Evolutionary conservation across 2,797 vertebrate genomes (phyloP).

Genomic region (Lophius americanus): DNA sequence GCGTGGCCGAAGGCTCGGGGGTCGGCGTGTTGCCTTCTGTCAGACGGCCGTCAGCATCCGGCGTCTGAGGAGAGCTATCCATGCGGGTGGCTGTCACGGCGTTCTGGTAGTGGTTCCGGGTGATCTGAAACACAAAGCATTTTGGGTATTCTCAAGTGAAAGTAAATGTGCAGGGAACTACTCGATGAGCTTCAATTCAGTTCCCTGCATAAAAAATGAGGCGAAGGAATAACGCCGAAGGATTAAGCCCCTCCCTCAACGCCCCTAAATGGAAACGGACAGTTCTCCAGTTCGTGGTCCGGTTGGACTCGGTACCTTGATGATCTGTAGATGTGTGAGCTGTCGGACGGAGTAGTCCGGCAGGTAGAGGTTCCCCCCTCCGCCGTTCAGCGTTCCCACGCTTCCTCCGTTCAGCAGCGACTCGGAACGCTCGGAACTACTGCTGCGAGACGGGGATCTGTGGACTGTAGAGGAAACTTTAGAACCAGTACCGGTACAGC

Average conservation of each 20-base stretch:
- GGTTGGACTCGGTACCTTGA: slow-evolving; percentile 85
- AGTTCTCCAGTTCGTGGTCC: no score
- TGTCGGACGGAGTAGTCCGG: slow-evolving; percentile 96
- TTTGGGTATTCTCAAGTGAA: slow-evolving; percentile 15
- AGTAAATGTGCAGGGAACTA: neutral
- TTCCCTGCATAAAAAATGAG: no score
- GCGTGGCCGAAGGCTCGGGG: slow-evolving; percentile 70
- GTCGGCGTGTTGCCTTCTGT: slow-evolving; percentile 70
- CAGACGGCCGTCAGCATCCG: slow-evolving; percentile 85
- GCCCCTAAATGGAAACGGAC: no score
- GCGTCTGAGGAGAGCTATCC: slow-evolving; percentile 97
- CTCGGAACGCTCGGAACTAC: slow-evolving; percentile 89
- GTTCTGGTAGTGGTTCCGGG: slow-evolving; percentile 94
- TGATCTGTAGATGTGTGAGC: slow-evolving; percentile 91
- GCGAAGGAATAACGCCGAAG: no score
- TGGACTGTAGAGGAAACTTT: slow-evolving; percentile 78
- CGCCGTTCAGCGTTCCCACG: slow-evolving; percentile 87
- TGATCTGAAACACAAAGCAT: slow-evolving; percentile 82
- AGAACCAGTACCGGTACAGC: no score
- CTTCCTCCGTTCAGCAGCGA: slow-evolving; percentile 89
- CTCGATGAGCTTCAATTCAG: no score
- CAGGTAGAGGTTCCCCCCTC: slow-evolving; percentile 88
- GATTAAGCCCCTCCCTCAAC: no score
- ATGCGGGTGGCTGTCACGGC: slow-evolving; percentile 91
- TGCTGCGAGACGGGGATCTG: slow-evolving; percentile 91